Conservation (phyloP, 2,113 vertebrate species). For the Vireo altiloquus region DNA sequence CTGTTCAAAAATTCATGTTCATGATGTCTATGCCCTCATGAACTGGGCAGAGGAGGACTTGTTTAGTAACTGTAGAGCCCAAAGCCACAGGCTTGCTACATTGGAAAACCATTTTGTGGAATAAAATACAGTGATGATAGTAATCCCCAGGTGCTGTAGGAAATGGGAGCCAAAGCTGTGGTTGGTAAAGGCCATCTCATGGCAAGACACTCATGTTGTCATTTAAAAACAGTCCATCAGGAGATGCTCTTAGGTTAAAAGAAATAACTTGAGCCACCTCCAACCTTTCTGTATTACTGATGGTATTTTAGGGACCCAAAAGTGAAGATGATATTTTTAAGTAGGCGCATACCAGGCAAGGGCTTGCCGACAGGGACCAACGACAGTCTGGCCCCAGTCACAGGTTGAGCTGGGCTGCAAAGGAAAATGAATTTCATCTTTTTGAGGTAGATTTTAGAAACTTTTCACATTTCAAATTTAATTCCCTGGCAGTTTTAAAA, state of each 20-base stretch:
- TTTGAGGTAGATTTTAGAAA: not conserved
- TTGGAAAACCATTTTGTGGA: not conserved
- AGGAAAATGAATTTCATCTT: not conserved
- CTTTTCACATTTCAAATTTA: not conserved
- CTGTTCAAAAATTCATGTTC: not conserved
- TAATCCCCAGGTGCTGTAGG: not conserved
- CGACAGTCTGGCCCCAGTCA: not conserved
- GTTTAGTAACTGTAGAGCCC: not conserved
- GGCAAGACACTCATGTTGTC: not conserved
- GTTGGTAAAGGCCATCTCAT: slow-evolving; percentile 33
- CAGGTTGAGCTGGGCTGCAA: not conserved
- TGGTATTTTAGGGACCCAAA: not conserved
- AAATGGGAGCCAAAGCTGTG: not conserved
- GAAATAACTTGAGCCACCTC: not conserved
- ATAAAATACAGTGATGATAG: not conserved
- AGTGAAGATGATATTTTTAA: not conserved
- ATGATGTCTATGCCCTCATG: not conserved
- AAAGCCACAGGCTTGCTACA: not conserved
- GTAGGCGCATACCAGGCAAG: not conserved
- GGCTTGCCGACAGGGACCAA: fast-evolving
- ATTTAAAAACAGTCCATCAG: not conserved
- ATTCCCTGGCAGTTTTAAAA: not conserved
- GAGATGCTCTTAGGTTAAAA: not conserved
- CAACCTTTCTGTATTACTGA: not conserved
- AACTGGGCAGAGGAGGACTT: not conserved